Evolutionary conservation across 2,797 vertebrate genomes (phyloP), one percentile per base, ranked within the genome.

Genomic region (Chelon auratus): DNA sequence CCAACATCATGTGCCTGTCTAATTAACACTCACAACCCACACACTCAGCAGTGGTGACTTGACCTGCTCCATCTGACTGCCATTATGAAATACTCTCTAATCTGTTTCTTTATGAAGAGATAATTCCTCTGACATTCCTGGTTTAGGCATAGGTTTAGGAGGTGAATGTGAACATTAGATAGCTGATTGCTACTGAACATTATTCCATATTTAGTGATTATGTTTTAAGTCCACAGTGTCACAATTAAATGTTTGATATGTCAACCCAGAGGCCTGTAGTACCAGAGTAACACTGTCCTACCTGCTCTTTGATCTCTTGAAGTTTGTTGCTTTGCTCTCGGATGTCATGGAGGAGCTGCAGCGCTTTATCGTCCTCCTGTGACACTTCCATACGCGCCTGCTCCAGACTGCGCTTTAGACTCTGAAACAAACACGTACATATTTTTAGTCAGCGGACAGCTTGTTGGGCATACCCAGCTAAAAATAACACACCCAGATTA

Each of bases 221-320:
- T 39, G 57, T 52, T 67, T 14, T 43, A 11, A 75, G 17, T 2
- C 11, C 22, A 42, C 43, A 24, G 4, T 37, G 68, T 15, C 20
- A 62, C 4, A 9, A 43, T 2, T 12, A 18, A 45, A 22, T 3
- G 2, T 10, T 11, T 10, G 12, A 15, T 15, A 50, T 26, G 9
- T 68, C 1, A 50, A 24, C 15, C 40, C 24, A 47, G 14, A 67
- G 75, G 62, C 36, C 26, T 1, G 47, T 8, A 6, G 37, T 37
- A 14, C 3, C 12, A 5, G 1, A n/a, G 15, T 9, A 20, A 5
- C 3, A 5, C 3, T 0, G 2, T 65, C 89, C 71, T 93, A 99
- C 98, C 97, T 99, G 98, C 89, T 99, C 97, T 92, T 99, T 99
- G 92, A 99, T 99, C 93, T 99, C 98, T 73, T 99, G 98, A 75